A percentile compares a stretch with the other conserved stretches of the same genome.
Evolutionary conservation across 2,113 vertebrate species (phyloP).

Genomic region (Epinephelus moara): DNA sequence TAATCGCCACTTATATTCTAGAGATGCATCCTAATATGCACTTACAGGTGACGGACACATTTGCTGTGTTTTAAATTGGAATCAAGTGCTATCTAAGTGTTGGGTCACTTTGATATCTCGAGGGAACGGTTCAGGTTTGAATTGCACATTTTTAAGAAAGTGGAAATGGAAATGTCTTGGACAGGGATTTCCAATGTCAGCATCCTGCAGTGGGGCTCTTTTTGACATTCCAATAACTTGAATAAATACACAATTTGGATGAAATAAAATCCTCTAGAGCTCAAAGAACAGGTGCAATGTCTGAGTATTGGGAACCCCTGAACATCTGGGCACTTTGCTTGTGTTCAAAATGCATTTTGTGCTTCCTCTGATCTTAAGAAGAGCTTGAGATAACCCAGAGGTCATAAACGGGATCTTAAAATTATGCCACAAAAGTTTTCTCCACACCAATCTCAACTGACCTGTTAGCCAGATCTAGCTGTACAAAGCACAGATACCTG

Average conservation of each 20-base stretch:
- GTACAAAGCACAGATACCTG: background rate
- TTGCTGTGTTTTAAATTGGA: background rate
- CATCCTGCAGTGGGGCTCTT: background rate
- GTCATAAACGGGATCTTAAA: background rate
- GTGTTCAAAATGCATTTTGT: conserved; percentile 61
- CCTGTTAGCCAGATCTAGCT: background rate
- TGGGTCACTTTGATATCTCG: conserved; percentile 58
- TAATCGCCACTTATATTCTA: background rate
- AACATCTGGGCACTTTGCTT: conserved; percentile 42
- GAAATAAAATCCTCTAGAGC: background rate
- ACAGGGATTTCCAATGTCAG: conserved; percentile 56
- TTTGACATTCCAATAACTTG: background rate
- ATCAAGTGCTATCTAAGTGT: conserved; percentile 48
- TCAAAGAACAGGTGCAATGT: background rate
- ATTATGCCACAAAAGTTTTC: background rate
- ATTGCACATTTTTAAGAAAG: too few species aligned
- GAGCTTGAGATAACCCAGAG: conserved; percentile 48
- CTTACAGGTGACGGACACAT: background rate
- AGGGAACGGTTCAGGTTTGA: conserved; percentile 21
- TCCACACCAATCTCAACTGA: background rate
- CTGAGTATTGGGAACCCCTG: conserved; percentile 57
- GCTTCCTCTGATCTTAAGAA: conserved; percentile 18
- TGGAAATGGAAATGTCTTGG: background rate
- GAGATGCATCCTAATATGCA: background rate
- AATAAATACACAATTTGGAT: background rate